A percentile compares a stretch with the other conserved stretches of the same genome.
Conservation (phyloP, 2,797 vertebrate genomes). For the Gephyroberyx darwinii region DNA sequence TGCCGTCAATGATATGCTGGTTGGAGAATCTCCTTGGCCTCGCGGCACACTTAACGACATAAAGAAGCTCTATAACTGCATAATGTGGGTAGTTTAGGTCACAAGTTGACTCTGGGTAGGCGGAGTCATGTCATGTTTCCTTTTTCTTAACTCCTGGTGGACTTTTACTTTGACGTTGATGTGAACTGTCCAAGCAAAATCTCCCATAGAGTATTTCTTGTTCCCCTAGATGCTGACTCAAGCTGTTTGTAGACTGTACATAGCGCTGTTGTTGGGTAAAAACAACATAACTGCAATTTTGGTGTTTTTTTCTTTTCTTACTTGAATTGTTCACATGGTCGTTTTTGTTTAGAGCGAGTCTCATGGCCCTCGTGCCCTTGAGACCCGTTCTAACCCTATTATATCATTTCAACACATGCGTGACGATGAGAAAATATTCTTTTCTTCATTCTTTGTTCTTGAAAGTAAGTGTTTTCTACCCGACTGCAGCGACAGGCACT, state of each 20-base stretch:
- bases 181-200: too few relatives aligned
- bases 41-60: background rate
- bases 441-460: background rate
- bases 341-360: background rate
- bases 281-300: background rate
- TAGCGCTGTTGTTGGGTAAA: background rate
- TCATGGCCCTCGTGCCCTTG: background rate
- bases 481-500: background rate
- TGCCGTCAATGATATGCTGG: slow-evolving; percentile 1
- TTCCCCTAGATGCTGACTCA: too few relatives aligned
- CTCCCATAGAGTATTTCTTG: too few relatives aligned
- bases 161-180: too few relatives aligned
- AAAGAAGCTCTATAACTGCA: slow-evolving; percentile 2
- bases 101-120: background rate
- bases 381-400: background rate
- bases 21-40: background rate
- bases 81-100: background rate
- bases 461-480: too few relatives aligned
- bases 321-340: background rate
- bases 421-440: background rate
- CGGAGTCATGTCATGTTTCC: too few relatives aligned
- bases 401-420: background rate
- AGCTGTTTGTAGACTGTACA: background rate
- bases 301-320: background rate
- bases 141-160: too few relatives aligned